Base-by-base conservation (phyloP, 1,140 invertebrate genomes). In the Pogonognathellus flavescens region DNA sequence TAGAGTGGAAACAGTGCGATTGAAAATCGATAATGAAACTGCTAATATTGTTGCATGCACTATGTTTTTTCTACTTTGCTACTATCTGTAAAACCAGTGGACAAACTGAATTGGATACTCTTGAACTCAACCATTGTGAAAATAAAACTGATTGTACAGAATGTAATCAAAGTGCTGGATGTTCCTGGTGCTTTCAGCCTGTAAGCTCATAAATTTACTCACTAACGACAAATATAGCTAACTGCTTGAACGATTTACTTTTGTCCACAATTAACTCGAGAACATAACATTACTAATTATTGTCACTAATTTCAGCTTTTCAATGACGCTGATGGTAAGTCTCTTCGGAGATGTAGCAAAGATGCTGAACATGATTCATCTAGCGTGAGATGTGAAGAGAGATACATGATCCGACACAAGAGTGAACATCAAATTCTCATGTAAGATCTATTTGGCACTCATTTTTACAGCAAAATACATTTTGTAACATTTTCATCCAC, bases 141-240 rank as follows among this genome's bases (percentile, higher is more conserved):
- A 62, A 53, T 55, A 83, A 55, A 52, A 60, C 59, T 10, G 72
- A n/a, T 0, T 86, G 85, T 80, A 22, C 41, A 7, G 62, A 52
- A 0, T 86, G 85, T 76, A 86, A 76, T 18, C 60, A 76, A 50
- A 83, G 22, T 59, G 49, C 53, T 5, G 20, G 50, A 11, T 86
- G 85, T 80, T 31, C 62, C 49, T 86, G 85, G 85, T 86, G 85
- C 25, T 72, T 81, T 22, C 53, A 72, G n/a, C 20, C 41, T 13
- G 80, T 86, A 80, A 76, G 85, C 16, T 41, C 18, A 20, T 22
- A 55, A 72, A 49, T 49, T 41, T 41, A 41, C 31, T n/a, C n/a
- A n/a, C n/a, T n/a, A n/a, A n/a, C n/a, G n/a, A n/a, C n/a, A n/a
- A n/a, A n/a, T n/a, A n/a, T n/a, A n/a, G n/a, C n/a, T n/a, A n/a